These are phyloP conservation scores for Ephestia elutella DNA, from an alignment of 1,140 invertebrate species.

Conservation along the genomic window DNA sequence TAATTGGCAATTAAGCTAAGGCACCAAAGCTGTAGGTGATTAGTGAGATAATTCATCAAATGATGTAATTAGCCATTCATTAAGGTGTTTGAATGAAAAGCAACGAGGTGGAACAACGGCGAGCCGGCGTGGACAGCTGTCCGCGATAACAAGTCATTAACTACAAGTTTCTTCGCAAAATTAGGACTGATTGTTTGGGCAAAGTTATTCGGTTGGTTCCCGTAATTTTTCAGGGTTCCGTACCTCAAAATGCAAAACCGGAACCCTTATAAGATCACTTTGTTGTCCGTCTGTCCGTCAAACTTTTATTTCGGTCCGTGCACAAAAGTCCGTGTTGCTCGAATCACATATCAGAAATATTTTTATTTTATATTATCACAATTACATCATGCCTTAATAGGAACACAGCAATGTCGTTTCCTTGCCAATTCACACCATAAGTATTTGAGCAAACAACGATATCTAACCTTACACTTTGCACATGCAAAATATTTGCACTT, in stretches of 20 bases:
- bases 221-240: too few relatives aligned
- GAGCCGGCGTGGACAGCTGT: not conserved
- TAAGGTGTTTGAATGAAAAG: not conserved
- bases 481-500: slow-evolving; percentile 1
- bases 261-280: too few relatives aligned
- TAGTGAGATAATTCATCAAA: not conserved
- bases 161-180: not conserved
- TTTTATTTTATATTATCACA: not conserved
- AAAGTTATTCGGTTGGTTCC: too few relatives aligned
- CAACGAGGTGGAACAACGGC: not conserved
- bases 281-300: too few relatives aligned
- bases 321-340: too few relatives aligned
- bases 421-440: not conserved
- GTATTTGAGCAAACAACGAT: not conserved
- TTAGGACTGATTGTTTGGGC: too few relatives aligned
- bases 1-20: not conserved
- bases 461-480: slow-evolving; percentile 1
- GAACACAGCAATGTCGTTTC: not conserved
- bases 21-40: not conserved
- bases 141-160: not conserved
- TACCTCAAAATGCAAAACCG: too few relatives aligned
- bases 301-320: too few relatives aligned
- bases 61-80: not conserved
- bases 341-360: too few relatives aligned
- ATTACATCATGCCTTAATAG: not conserved